Evolutionary conservation across 2,888 invertebrate genomes (phyloP).

Genomic region (Mimachlamys varia): DNA sequence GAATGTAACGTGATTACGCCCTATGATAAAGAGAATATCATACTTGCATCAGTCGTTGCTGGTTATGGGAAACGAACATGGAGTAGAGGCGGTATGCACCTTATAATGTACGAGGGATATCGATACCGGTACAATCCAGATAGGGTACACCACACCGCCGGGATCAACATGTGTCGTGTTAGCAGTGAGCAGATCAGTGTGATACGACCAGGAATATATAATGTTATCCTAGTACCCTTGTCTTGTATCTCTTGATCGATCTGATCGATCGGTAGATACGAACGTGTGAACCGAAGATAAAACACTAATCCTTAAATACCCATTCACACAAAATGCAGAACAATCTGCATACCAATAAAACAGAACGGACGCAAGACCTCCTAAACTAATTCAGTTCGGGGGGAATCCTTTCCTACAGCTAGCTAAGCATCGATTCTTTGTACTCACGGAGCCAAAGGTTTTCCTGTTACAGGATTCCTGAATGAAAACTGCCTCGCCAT

Average conservation of each 20-base stretch:
- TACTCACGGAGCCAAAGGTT: conserved; percentile 8
- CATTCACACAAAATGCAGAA: not conserved
- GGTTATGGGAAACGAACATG: conserved; percentile 22
- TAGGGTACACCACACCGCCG: not conserved
- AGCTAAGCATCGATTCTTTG: not conserved
- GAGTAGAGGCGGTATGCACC: not conserved
- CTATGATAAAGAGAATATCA: not conserved
- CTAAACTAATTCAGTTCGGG: not conserved
- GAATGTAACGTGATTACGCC: not conserved
- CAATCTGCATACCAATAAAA: not conserved
- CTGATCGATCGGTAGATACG: not conserved
- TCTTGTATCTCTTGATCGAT: not conserved
- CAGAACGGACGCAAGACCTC: not conserved
- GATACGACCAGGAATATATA: not conserved
- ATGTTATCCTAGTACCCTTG: not conserved
- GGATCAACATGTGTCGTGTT: not conserved
- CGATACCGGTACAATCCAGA: not conserved
- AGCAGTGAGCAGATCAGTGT: not conserved
- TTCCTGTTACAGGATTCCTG: not conserved
- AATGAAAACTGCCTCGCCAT: conserved; percentile 23
- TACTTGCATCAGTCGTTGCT: conserved; percentile 5
- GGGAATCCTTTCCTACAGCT: not conserved
- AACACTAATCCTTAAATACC: not conserved
- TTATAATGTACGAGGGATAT: not conserved
- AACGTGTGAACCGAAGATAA: not conserved